A percentile compares a stretch with the other conserved stretches of the same genome.
These are phyloP conservation scores for Catharus minimus DNA, from an alignment of 2,113 vertebrate genomes.

Conservation along the genomic window DNA sequence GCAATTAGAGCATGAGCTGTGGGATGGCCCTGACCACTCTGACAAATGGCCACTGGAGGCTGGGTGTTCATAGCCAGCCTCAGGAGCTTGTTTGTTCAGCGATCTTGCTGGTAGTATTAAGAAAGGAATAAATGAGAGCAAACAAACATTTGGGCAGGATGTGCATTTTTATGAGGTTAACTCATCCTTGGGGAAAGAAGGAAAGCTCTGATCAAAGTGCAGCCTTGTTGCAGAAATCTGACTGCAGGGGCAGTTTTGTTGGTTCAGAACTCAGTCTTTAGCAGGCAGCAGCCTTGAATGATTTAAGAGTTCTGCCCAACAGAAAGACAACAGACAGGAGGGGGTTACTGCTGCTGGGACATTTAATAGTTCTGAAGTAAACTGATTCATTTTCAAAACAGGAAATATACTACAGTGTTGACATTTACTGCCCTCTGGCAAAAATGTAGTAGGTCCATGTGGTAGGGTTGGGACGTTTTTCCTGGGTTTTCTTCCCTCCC, in stretches of 20 bases:
- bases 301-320: slow-evolving; percentile 5
- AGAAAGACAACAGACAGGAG: slow-evolving; percentile 17
- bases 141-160: slow-evolving; percentile 50
- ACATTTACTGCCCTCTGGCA: slow-evolving; percentile 37
- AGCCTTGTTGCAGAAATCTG: not conserved
- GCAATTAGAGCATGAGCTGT: not conserved
- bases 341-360: not conserved
- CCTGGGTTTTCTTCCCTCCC: not conserved
- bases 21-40: not conserved
- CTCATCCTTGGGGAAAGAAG: slow-evolving; percentile 42
- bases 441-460: not conserved
- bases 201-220: slow-evolving; percentile 1
- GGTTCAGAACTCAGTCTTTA: not conserved
- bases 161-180: slow-evolving; percentile 52
- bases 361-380: slow-evolving; percentile 34
- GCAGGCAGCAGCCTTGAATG: not conserved
- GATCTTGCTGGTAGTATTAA: not conserved
- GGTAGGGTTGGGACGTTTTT: not conserved
- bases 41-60: not conserved
- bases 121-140: slow-evolving; percentile 38
- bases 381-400: slow-evolving; percentile 31
- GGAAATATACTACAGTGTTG: slow-evolving; percentile 28
- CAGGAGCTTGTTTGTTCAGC: slow-evolving; percentile 4
- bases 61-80: not conserved
- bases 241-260: not conserved